phyloP scores from a whole-genome alignment of 2,113 vertebrate genomes.

The Psilopogon haemacephalus region DNA sequence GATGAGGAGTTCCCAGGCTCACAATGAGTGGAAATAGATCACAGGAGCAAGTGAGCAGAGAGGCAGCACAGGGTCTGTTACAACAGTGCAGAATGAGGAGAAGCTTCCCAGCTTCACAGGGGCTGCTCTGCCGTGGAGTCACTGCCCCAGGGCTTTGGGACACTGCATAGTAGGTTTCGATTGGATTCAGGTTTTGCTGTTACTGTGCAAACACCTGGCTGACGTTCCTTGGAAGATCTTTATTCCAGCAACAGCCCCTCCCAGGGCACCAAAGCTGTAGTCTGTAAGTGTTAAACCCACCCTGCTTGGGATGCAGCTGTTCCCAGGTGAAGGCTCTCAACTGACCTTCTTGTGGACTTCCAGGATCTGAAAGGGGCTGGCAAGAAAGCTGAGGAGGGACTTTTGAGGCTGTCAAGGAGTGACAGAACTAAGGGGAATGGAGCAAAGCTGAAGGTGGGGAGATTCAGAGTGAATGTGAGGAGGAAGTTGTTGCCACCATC shows the following conservation, averaged over 20 bases:
- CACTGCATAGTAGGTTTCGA: neutral
- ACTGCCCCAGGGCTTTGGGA: neutral
- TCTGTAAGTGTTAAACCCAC: neutral
- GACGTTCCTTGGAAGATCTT: neutral
- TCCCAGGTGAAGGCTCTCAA: neutral
- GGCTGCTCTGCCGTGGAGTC: neutral
- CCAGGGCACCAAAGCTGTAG: neutral
- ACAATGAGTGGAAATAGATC: neutral
- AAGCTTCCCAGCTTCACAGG: neutral
- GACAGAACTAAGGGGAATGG: too few relatives aligned
- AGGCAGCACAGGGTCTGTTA: neutral
- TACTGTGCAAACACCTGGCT: neutral
- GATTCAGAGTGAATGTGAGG: too few relatives aligned
- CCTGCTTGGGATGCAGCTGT: neutral
- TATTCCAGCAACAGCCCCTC: neutral
- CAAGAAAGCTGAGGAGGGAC: too few relatives aligned
- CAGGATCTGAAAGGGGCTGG: too few relatives aligned
- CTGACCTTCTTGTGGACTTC: too few relatives aligned
- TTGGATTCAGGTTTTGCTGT: neutral
- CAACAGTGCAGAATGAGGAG: neutral
- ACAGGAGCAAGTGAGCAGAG: neutral
- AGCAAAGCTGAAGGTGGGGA: too few relatives aligned
- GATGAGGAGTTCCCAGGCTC: neutral
- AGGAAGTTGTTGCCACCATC: constrained; percentile 6
- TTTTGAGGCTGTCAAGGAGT: too few relatives aligned